Conservation (phyloP, 2,797 vertebrate species). For the Tadarida brasiliensis region DNA sequence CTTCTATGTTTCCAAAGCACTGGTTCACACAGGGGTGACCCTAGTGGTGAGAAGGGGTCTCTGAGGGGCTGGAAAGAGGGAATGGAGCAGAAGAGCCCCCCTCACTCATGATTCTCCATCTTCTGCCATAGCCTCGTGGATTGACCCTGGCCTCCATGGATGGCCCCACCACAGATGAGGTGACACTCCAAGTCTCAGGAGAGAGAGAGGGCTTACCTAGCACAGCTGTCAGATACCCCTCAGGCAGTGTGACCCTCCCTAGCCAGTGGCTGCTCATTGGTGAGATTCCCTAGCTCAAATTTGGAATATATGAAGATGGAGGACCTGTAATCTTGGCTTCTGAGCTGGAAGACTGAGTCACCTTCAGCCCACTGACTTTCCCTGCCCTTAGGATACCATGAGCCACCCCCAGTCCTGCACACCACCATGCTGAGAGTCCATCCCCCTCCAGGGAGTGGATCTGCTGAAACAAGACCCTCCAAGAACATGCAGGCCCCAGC, state of each 20-base stretch:
- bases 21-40: constrained; percentile 94
- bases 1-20: constrained; percentile 95
- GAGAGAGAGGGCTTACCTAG: constrained; percentile 95
- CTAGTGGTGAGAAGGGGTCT: constrained; percentile 91
- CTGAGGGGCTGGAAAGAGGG: neutral
- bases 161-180: constrained; percentile 93
- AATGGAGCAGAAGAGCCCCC: accelerated
- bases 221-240: constrained; percentile 94
- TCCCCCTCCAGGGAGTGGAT: constrained; percentile 89
- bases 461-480: constrained; percentile 83
- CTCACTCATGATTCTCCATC: neutral
- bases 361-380: neutral
- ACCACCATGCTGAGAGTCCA: constrained; percentile 97
- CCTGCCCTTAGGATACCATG: constrained; percentile 92
- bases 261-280: constrained; percentile 98
- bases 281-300: constrained; percentile 78
- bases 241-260: constrained; percentile 91
- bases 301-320: neutral
- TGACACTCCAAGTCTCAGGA: constrained; percentile 93
- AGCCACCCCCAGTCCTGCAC: constrained; percentile 95
- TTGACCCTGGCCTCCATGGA: constrained; percentile 93
- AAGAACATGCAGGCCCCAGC: constrained; percentile 83
- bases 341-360: neutral
- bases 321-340: neutral
- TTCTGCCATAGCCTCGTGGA: constrained; percentile 92